Conservation (phyloP, 2,888 invertebrate genomes). For the Noctua fimbriata region DNA sequence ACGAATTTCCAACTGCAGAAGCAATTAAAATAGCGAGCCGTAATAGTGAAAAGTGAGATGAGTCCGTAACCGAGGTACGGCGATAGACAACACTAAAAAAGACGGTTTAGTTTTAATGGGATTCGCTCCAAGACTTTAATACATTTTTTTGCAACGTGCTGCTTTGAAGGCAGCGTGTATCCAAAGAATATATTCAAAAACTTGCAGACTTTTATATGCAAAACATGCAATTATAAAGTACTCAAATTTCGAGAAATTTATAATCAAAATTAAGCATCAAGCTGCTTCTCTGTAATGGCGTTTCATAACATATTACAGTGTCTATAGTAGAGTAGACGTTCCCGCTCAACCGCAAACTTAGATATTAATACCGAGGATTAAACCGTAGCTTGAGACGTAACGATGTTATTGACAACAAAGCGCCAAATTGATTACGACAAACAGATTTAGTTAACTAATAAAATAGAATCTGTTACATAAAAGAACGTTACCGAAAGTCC, state of each 20-base stretch:
- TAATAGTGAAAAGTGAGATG: constrained; percentile 62
- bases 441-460: constrained; percentile 32
- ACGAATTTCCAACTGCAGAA: constrained; percentile 66
- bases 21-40: constrained; percentile 68
- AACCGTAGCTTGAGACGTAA: constrained; percentile 40
- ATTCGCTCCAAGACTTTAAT: constrained; percentile 17
- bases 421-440: constrained; percentile 52
- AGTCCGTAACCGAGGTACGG: constrained; percentile 47
- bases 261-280: not conserved
- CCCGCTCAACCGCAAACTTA: constrained; percentile 49
- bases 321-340: constrained; percentile 22
- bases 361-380: constrained; percentile 56
- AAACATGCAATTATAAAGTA: not conserved
- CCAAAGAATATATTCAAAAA: not conserved
- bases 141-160: constrained; percentile 8
- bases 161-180: constrained; percentile 1
- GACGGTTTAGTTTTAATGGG: constrained; percentile 51
- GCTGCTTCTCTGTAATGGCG: not conserved
- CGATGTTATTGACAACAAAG: constrained; percentile 46
- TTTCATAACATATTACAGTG: constrained; percentile 1
- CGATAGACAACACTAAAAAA: constrained; percentile 59
- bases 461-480: constrained; percentile 7
- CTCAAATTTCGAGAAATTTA: not conserved
- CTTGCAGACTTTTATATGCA: not conserved
- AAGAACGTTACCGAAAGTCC: not conserved